A percentile compares a stretch with the other conserved stretches of the same genome.
phyloP scores from a whole-genome alignment of 2,888 invertebrate genomes.

The Piscicola geometra region DNA sequence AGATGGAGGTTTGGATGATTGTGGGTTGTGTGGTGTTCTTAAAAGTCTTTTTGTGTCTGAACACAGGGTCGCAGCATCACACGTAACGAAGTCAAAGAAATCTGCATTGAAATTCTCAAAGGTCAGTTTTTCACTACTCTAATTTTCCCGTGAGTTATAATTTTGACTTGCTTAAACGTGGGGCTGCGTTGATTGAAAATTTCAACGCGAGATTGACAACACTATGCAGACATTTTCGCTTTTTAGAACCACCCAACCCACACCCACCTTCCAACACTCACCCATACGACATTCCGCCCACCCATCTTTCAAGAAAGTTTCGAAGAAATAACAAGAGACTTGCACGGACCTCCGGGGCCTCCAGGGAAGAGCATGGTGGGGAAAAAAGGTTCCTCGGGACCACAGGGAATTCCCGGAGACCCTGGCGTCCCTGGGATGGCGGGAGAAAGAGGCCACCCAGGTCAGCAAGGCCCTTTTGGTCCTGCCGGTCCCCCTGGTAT shows the following conservation, averaged over 20 bases:
- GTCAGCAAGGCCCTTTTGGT: slow-evolving; percentile 17
- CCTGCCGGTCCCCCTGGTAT: slow-evolving; percentile 22
- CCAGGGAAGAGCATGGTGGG: slow-evolving; percentile 36
- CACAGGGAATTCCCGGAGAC: slow-evolving; percentile 38
- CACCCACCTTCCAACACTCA: too few species aligned
- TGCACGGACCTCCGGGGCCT: slow-evolving; percentile 36
- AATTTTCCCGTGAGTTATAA: too few species aligned
- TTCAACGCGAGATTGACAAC: not conserved
- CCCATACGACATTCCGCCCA: not conserved
- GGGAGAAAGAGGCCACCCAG: slow-evolving; percentile 35
- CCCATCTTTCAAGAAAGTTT: slow-evolving; percentile 30
- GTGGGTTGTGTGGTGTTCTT: too few species aligned
- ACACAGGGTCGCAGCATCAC: not conserved
- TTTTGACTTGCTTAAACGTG: too few species aligned
- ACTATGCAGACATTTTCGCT: not conserved
- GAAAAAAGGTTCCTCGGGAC: slow-evolving; percentile 33
- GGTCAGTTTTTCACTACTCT: too few species aligned
- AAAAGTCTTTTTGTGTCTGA: too few species aligned
- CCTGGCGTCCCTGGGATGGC: slow-evolving; percentile 32
- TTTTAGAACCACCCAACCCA: too few species aligned
- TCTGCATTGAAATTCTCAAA: not conserved
- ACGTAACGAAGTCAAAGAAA: not conserved
- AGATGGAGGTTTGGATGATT: too few species aligned
- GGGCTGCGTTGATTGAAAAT: not conserved
- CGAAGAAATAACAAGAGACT: slow-evolving; percentile 37